Conservation (phyloP, 2,888 invertebrate genomes). For the Erynnis tages region DNA sequence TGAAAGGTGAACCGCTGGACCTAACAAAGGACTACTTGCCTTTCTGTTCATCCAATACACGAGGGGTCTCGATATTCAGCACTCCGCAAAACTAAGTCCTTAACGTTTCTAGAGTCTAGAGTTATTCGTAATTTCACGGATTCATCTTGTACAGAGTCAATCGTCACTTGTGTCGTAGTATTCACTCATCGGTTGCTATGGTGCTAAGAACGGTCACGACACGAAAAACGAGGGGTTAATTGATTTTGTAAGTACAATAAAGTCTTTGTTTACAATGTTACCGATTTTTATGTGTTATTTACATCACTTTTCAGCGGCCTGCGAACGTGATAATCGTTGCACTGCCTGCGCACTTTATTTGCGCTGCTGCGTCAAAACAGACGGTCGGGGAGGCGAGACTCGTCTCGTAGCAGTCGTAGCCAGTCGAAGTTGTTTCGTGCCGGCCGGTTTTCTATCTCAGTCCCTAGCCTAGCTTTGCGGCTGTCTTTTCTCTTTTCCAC, state of each 20-base stretch:
- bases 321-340: slow-evolving; percentile 75
- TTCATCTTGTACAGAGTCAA: slow-evolving; percentile 60
- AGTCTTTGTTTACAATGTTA: slow-evolving; percentile 62
- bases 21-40: slow-evolving; percentile 65
- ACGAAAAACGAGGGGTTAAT: slow-evolving; percentile 39
- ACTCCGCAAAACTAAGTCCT: slow-evolving; percentile 59
- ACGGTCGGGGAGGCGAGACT: slow-evolving; percentile 35
- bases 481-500: slow-evolving; percentile 50
- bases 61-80: slow-evolving; percentile 63
- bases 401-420: slow-evolving; percentile 35
- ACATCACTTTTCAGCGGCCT: slow-evolving; percentile 72
- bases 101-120: slow-evolving; percentile 46
- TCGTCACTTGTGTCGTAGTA: slow-evolving; percentile 69
- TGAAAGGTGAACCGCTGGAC: slow-evolving; percentile 33
- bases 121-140: slow-evolving; percentile 57
- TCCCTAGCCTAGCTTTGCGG: slow-evolving; percentile 46
- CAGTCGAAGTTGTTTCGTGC: slow-evolving; percentile 41
- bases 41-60: slow-evolving; percentile 78
- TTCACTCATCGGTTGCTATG: slow-evolving; percentile 66
- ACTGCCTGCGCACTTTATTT: slow-evolving; percentile 77
- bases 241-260: slow-evolving; percentile 44
- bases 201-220: slow-evolving; percentile 55
- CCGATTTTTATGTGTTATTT: slow-evolving; percentile 65
- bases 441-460: slow-evolving; percentile 52
- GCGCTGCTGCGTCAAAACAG: slow-evolving; percentile 77